These are phyloP conservation scores for Lordiphosa clarofinis DNA, from an alignment of 1,140 invertebrate species.

Conservation along the genomic window DNA sequence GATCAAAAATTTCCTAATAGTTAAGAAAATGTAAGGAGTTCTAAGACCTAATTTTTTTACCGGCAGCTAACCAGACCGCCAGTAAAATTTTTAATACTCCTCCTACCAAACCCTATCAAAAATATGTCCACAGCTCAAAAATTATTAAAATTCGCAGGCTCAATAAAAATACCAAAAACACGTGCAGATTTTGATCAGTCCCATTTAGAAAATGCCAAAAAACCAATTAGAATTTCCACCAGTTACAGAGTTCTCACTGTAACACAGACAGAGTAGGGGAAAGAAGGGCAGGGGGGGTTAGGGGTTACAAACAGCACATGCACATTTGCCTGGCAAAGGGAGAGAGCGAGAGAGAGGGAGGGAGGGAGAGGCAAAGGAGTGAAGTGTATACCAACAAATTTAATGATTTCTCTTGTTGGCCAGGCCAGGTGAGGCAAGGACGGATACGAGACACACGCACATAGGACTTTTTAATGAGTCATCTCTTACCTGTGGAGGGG, in stretches of 20 bases:
- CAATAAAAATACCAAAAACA: too few species aligned
- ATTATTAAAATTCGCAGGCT: too few species aligned
- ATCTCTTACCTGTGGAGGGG: constrained; percentile 56
- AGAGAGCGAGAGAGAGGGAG: constrained; percentile 7
- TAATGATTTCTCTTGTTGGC: constrained; percentile 63
- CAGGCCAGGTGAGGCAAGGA: constrained; percentile 47
- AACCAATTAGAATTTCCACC: too few species aligned
- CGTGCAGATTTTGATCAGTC: too few species aligned
- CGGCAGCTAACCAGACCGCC: too few species aligned
- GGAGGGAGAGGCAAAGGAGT: constrained; percentile 50
- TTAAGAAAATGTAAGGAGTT: too few species aligned
- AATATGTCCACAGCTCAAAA: too few species aligned
- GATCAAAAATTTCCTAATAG: too few species aligned
- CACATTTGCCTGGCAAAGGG: constrained; percentile 12
- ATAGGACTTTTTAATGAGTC: constrained; percentile 12
- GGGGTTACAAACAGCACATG: constrained; percentile 14
- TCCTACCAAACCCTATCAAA: too few species aligned
- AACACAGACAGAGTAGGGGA: background rate
- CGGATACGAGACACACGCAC: constrained; percentile 6
- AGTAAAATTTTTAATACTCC: too few species aligned
- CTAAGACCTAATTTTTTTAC: too few species aligned
- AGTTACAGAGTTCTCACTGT: constrained; percentile 6
- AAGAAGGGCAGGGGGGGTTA: background rate
- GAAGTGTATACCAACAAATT: constrained; percentile 77
- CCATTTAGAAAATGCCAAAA: too few species aligned